Evolutionary conservation across 2,113 vertebrate genomes (phyloP).

Genomic region (Triplophysa siluroides): DNA sequence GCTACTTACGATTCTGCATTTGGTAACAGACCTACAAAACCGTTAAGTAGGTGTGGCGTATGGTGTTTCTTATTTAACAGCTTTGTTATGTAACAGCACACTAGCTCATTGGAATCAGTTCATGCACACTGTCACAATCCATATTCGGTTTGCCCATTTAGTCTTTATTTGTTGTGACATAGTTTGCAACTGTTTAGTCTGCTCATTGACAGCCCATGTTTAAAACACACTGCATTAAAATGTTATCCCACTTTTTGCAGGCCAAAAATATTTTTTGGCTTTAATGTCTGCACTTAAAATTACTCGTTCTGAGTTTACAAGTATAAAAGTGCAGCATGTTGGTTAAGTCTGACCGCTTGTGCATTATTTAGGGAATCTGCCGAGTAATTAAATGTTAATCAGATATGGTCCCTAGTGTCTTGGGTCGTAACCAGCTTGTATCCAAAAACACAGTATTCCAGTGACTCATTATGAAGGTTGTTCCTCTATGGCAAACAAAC

Average conservation of each 20-base stretch:
- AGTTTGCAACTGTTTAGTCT: too few relatives aligned
- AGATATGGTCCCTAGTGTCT: constrained; percentile 55
- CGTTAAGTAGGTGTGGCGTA: not conserved
- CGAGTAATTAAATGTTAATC: constrained; percentile 76
- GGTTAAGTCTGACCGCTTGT: constrained; percentile 60
- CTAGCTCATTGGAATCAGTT: not conserved
- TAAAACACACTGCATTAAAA: not conserved
- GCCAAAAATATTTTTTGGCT: not conserved
- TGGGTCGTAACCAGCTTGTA: constrained; percentile 15
- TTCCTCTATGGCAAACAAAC: not conserved
- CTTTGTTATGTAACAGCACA: not conserved
- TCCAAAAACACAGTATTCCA: not conserved
- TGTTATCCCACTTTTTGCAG: too few relatives aligned
- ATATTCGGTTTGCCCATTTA: not conserved
- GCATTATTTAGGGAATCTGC: constrained; percentile 72
- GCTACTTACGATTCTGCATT: not conserved
- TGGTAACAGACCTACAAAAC: constrained; percentile 1
- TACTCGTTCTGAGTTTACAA: constrained; percentile 57
- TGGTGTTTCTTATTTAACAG: not conserved
- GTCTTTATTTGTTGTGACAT: too few relatives aligned
- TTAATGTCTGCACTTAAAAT: constrained; percentile 48
- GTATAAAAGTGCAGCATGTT: constrained; percentile 69
- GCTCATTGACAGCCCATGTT: not conserved
- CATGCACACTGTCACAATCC: not conserved
- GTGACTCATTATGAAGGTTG: not conserved